A percentile compares a stretch with the other conserved stretches of the same genome.
These are phyloP conservation scores for Marasmarcha lunaedactyla DNA, from an alignment of 2,888 invertebrate species.

Conservation along the genomic window DNA sequence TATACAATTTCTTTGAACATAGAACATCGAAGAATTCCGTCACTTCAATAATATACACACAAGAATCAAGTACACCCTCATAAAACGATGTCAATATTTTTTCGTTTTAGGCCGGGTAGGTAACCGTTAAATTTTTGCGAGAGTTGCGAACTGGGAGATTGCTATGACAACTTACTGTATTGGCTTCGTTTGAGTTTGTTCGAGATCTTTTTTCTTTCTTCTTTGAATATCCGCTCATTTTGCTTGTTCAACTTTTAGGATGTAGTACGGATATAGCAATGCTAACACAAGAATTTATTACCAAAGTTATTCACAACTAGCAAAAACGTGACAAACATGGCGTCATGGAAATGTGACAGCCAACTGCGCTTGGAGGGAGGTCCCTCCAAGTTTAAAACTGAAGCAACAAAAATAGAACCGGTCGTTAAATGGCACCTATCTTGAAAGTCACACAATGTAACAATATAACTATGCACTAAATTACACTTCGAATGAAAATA, in stretches of 20 bases:
- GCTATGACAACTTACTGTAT: conserved; percentile 40
- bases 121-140: conserved; percentile 19
- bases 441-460: too few relatives aligned
- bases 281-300: conserved; percentile 24
- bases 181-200: conserved; percentile 29
- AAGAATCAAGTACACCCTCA: too few relatives aligned
- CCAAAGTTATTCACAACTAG: conserved; percentile 41
- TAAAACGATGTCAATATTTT: conserved; percentile 18
- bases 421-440: too few relatives aligned
- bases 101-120: conserved; percentile 42
- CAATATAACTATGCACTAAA: too few relatives aligned
- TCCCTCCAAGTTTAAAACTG: conserved; percentile 8
- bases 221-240: conserved; percentile 38
- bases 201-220: conserved; percentile 36
- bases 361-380: conserved; percentile 21
- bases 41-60: too few relatives aligned
- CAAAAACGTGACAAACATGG: conserved; percentile 67
- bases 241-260: conserved; percentile 17
- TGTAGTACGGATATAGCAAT: conserved; percentile 14
- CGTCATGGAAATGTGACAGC: conserved; percentile 41
- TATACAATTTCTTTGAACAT: too few relatives aligned
- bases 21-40: too few relatives aligned
- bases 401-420: neutral
- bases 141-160: conserved; percentile 42
- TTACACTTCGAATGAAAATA: too few relatives aligned